These are phyloP conservation scores for Novumbra hubbsi DNA, from an alignment of 2,797 vertebrate species.

Conservation along the genomic window DNA sequence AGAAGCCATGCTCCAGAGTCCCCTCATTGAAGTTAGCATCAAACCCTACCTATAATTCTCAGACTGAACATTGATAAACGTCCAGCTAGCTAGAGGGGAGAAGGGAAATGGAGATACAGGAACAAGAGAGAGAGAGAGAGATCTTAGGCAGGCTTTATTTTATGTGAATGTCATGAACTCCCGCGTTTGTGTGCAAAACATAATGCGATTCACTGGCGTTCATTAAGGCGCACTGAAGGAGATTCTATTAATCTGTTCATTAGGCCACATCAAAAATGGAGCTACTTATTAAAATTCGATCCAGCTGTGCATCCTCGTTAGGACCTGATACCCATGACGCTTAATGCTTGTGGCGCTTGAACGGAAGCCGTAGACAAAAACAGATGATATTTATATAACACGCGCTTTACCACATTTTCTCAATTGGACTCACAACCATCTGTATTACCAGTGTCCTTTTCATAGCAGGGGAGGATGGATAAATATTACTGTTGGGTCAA, in stretches of 20 bases:
- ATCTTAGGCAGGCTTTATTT: constrained; percentile 58
- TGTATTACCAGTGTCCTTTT: constrained; percentile 66
- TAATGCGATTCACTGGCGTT: constrained; percentile 64
- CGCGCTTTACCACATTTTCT: constrained; percentile 51
- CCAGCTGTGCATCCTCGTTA: constrained; percentile 80
- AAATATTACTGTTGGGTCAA: constrained; percentile 70
- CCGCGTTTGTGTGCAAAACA: constrained; percentile 38
- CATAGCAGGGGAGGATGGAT: constrained; percentile 73
- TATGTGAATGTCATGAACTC: constrained; percentile 65
- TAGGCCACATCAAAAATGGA: constrained; percentile 80
- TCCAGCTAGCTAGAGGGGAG: constrained; percentile 51
- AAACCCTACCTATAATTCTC: constrained; percentile 78
- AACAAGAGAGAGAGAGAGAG: constrained; percentile 33
- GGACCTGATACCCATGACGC: constrained; percentile 50
- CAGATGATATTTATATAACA: not conserved
- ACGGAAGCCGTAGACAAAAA: constrained; percentile 66
- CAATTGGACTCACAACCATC: constrained; percentile 69
- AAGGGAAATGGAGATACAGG: constrained; percentile 8
- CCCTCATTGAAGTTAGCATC: constrained; percentile 76
- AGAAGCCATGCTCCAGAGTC: constrained; percentile 53
- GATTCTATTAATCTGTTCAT: constrained; percentile 83
- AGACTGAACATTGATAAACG: constrained; percentile 63
- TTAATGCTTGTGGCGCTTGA: constrained; percentile 75
- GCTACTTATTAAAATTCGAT: constrained; percentile 80
- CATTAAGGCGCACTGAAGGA: constrained; percentile 78